Conservation (phyloP, 2,113 vertebrate species). For the Amphiprion percula region DNA sequence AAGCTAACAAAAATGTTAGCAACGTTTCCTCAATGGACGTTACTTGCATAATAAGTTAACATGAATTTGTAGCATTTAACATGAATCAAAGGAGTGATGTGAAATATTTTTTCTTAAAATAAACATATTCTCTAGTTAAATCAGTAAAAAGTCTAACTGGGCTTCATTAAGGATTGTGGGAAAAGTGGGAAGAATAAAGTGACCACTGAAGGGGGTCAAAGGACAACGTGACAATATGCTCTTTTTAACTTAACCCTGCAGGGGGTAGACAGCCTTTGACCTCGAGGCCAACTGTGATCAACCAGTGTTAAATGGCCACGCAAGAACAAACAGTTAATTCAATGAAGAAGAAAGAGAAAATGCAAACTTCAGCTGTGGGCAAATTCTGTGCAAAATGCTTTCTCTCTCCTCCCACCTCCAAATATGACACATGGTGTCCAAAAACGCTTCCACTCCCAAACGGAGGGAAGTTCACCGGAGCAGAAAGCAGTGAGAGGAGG, state of each 20-base stretch:
- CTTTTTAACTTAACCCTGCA: slow-evolving; percentile 16
- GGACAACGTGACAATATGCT: slow-evolving; percentile 6
- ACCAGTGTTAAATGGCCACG: slow-evolving; percentile 34
- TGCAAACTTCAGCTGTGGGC: background rate
- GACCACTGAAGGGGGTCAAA: slow-evolving; percentile 22
- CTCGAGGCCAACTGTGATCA: slow-evolving; percentile 45
- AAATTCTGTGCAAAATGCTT: background rate
- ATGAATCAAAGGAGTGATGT: too few species aligned
- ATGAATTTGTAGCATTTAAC: too few species aligned
- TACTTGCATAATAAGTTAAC: too few species aligned
- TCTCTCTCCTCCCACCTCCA: slow-evolving; percentile 9
- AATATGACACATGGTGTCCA: slow-evolving; percentile 6
- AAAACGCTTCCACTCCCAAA: slow-evolving; percentile 35
- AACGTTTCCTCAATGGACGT: too few species aligned
- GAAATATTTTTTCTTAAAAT: too few species aligned
- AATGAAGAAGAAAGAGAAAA: background rate
- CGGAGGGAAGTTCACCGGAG: slow-evolving; percentile 2
- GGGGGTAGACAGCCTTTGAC: slow-evolving; percentile 25
- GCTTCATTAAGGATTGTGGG: background rate
- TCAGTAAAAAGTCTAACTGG: background rate
- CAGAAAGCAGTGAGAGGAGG: slow-evolving; percentile 18
- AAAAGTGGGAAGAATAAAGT: slow-evolving; percentile 18
- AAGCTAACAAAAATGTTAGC: too few species aligned
- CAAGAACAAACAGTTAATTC: slow-evolving; percentile 17
- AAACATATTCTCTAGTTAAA: background rate